Evolutionary conservation across 2,113 vertebrate genomes (phyloP), one percentile per base, ranked within the genome.

Genomic region (Probosciger aterrimus): DNA sequence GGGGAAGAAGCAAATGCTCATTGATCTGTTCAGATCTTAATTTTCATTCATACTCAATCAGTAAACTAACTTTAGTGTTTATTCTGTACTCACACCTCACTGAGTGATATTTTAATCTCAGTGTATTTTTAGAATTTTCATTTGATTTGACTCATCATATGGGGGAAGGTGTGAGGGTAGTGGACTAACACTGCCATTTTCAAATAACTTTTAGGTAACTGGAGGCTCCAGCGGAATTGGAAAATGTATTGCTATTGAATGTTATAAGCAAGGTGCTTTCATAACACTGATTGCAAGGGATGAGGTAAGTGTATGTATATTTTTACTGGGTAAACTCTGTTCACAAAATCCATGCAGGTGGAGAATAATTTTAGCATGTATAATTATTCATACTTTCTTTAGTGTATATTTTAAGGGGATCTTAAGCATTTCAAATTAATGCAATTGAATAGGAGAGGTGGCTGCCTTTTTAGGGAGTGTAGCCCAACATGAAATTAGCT

Each of bases 151-250:
- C 41, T 87, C 22, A 13, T 25, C 2, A 2, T 41, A 7, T 14
- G 49, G 50, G 50, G 70, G 60, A 79, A 57, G 14, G 7, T 11
- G 37, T 81, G 35, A 77, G 30, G 59, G 43, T 10, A 62, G 12
- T 82, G 46, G 11, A 70, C 77, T 97, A 82, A 96, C 27, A 7
- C n/a, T 95, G 62, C 47, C 7, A 3, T 85, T 93, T 93, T 92
- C 47, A 76, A 89, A 76, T 64, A 87, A 24, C 71, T 93, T 94
- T 15, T 80, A 99, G 99, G 99, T 99, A 39, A 99, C 99, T 2
- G 99, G 99, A 74, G 99, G 99, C 35, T 99, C 99, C 78, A 99
- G 99, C 89, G 99, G 99, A 62, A 99, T 99, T 78, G 99, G 99
- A n/a, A 99, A 99, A 97, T 98, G 98, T 71, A 98, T 99, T 80